Base-by-base conservation (phyloP, 2,888 invertebrate genomes). In the Phorcus lineatus region DNA sequence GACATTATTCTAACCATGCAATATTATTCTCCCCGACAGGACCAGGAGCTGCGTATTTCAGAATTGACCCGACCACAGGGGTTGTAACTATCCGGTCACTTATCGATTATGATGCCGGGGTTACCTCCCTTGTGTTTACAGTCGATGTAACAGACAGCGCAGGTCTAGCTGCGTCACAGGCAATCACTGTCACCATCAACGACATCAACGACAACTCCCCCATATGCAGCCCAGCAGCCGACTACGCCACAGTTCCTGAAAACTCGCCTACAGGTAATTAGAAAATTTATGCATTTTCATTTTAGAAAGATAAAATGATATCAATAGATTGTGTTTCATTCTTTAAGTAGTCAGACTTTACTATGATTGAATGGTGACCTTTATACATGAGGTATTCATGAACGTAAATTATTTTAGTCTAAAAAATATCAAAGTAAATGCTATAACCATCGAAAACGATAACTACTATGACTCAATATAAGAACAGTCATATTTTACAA, bases 121-220 rank as follows among this genome's bases (percentile, higher is more conserved):
- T 76, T 19, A 77, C 76, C 6, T 62, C 78, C 16, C 54, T 85
- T 7, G 74, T 74, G 3, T 79, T 86, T 19, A 84, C 77, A 3
- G 31, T 86, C n/a, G 57, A 83, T 66, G 57, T 82, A 22, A 84
- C 82, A 53, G 84, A 84, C 74, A 84, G 84, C 47, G 57, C 82
- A 0, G 36, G 36, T 28, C 84, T 83, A 7, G 76, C 78, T 3
- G 79, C 82, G 62, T 82, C 84, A 11, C 81, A 81, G 13, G 78
- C 81, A 3, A 84, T 86, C 19, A 81, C 75, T 16, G 74, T 89
- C 4, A 62, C 70, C 0, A 66, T 89, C 0, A 80, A 81, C 17
- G 86, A 86, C 74, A 78, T 81, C 57, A 88, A 89, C 78, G 88
- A 89, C 81, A 86, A 85, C 81, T 36, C 76, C 3, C 87, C 88